A percentile compares a stretch with the other conserved stretches of the same genome.
phyloP scores from a whole-genome alignment of 64 coral and sea anemone species.

The Porites australiensis region DNA sequence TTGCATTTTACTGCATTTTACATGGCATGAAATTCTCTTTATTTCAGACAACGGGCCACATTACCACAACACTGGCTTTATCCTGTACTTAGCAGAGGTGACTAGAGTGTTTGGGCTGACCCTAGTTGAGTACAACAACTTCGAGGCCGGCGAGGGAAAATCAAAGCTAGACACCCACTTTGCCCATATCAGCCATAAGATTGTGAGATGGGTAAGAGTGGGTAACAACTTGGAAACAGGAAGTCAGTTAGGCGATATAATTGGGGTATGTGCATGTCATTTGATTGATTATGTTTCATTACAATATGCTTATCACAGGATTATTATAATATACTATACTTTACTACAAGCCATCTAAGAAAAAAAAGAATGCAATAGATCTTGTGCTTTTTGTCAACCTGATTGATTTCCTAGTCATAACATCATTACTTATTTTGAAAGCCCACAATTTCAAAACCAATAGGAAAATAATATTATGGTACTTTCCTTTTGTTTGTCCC shows the following conservation, averaged over 20 bases:
- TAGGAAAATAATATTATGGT: no score
- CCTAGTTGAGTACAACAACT: slow-evolving; percentile 3
- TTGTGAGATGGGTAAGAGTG: slow-evolving; percentile 28
- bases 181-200: slow-evolving; percentile 37
- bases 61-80: slow-evolving; percentile 8
- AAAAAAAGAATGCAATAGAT: no score
- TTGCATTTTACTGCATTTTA: neutral
- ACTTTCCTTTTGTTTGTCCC: no score
- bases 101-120: neutral
- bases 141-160: slow-evolving; percentile 35
- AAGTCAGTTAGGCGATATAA: slow-evolving; percentile 11
- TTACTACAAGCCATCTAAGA: no score
- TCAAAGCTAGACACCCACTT: slow-evolving; percentile 14
- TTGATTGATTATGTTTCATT: no score
- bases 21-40: neutral
- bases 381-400: no score
- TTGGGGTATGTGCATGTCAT: slow-evolving; percentile 4
- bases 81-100: slow-evolving; percentile 6
- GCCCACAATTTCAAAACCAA: no score
- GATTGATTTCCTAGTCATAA: no score
- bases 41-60: slow-evolving; percentile 9
- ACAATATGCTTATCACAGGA: no score
- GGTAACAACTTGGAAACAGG: slow-evolving; percentile 15
- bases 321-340: no score
- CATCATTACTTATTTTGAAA: no score